phyloP scores from a whole-genome alignment of 2,888 invertebrate species.

The Sialis lutaria region DNA sequence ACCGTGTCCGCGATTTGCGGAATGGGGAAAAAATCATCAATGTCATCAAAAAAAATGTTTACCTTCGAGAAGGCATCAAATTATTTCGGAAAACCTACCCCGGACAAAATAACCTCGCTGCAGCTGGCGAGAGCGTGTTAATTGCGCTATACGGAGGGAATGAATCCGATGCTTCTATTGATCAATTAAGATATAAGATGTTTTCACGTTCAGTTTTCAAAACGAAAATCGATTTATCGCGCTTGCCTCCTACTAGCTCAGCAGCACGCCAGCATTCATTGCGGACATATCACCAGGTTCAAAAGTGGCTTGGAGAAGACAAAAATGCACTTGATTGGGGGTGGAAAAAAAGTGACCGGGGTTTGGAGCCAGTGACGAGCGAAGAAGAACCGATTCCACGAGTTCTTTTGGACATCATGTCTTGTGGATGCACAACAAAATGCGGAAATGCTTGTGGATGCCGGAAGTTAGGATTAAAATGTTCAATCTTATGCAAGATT shows the following conservation, averaged over 20 bases:
- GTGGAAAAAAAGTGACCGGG: constrained; percentile 9
- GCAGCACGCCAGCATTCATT: constrained; percentile 7
- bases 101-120: too few relatives aligned
- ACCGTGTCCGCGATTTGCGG: too few relatives aligned
- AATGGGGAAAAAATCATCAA: too few relatives aligned
- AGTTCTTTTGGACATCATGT: constrained; percentile 5
- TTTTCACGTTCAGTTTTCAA: constrained; percentile 2
- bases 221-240: constrained; percentile 4
- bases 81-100: too few relatives aligned
- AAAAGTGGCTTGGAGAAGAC: constrained; percentile 7
- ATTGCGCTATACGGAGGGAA: too few relatives aligned
- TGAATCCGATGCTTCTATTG: constrained; percentile 2
- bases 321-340: constrained; percentile 8
- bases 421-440: constrained; percentile 4
- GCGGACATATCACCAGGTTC: constrained; percentile 7
- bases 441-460: constrained; percentile 5
- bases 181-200: constrained; percentile 5
- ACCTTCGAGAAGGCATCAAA: too few relatives aligned
- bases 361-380: constrained; percentile 7
- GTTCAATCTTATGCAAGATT: constrained; percentile 1
- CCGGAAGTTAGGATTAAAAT: constrained; percentile 4
- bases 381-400: constrained; percentile 4
- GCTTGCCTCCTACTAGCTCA: constrained; percentile 7
- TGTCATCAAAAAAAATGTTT: too few relatives aligned
- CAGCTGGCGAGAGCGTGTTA: too few relatives aligned